Conservation (phyloP, 2,888 invertebrate genomes). For the Xylocampa areola region DNA sequence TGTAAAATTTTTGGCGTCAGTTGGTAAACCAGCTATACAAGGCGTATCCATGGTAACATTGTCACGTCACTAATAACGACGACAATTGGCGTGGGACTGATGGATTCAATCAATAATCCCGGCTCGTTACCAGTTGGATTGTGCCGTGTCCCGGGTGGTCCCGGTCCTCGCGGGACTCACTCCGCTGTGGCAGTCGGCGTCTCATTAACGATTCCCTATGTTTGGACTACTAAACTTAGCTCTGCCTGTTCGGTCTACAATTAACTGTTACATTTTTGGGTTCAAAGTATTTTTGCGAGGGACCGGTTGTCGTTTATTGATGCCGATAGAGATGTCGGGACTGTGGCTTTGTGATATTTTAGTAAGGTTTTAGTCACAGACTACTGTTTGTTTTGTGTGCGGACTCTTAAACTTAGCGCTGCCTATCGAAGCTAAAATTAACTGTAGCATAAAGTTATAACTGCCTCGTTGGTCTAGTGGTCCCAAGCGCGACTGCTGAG, state of each 20-base stretch:
- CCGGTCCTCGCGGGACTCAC: conserved; percentile 50
- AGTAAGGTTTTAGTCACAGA: no score
- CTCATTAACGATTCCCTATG: conserved; percentile 54
- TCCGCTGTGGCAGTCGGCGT: conserved; percentile 33
- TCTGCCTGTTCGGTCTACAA: conserved; percentile 33
- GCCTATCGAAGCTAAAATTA: no score
- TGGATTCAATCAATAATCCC: conserved; percentile 76
- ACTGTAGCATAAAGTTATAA: no score
- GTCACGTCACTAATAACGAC: conserved; percentile 62
- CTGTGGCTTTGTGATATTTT: no score
- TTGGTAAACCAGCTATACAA: no score
- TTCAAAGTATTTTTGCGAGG: conserved; percentile 5
- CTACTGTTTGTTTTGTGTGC: no score
- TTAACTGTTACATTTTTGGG: conserved; percentile 43
- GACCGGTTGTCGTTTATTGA: no score
- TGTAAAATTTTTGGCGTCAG: no score
- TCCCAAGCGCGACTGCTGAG: no score
- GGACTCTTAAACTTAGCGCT: no score
- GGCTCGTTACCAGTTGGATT: conserved; percentile 75
- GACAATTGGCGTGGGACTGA: conserved; percentile 67
- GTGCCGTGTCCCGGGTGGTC: conserved; percentile 68
- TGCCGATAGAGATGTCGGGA: no score
- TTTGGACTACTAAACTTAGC: conserved; percentile 45
- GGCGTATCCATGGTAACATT: conserved; percentile 25
- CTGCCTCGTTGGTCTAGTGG: no score